phyloP scores from a whole-genome alignment of 1,140 invertebrate species.

The Wasmannia auropunctata region DNA sequence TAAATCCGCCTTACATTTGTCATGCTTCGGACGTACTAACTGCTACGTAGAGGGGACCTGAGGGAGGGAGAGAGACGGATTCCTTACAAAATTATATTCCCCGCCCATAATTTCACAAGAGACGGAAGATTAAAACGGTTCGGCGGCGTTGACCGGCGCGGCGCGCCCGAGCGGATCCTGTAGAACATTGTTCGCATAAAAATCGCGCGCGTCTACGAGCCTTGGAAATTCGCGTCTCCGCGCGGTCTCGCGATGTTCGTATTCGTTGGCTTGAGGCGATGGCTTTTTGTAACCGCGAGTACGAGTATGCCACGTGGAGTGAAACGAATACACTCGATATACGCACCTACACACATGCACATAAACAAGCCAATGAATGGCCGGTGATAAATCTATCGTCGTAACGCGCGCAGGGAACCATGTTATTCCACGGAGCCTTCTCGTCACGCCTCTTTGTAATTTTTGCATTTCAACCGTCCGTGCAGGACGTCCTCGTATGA shows the following conservation, averaged over 20 bases:
- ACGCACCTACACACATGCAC: neutral
- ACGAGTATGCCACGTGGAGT: constrained; percentile 18
- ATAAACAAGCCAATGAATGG: constrained; percentile 45
- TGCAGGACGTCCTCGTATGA: neutral
- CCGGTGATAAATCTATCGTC: constrained; percentile 61
- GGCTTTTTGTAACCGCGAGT: constrained; percentile 47
- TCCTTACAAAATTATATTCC: constrained; percentile 51
- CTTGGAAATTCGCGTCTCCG: constrained; percentile 5
- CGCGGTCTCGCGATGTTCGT: constrained; percentile 5
- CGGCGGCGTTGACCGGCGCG: constrained; percentile 33
- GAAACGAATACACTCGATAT: constrained; percentile 32
- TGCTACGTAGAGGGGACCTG: constrained; percentile 15
- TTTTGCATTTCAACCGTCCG: constrained; percentile 46
- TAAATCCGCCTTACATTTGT: constrained; percentile 57
- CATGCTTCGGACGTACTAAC: constrained; percentile 53
- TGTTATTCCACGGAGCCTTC: constrained; percentile 42
- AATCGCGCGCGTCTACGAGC: constrained; percentile 1
- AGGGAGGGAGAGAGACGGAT: constrained; percentile 25
- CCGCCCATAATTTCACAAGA: constrained; percentile 40
- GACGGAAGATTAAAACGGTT: constrained; percentile 24
- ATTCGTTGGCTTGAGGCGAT: neutral
- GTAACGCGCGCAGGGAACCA: neutral
- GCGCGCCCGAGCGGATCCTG: constrained; percentile 2
- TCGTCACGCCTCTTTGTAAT: constrained; percentile 47
- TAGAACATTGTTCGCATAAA: constrained; percentile 47